Conservation (phyloP, 2,797 vertebrate species). For the Platalea minor region DNA sequence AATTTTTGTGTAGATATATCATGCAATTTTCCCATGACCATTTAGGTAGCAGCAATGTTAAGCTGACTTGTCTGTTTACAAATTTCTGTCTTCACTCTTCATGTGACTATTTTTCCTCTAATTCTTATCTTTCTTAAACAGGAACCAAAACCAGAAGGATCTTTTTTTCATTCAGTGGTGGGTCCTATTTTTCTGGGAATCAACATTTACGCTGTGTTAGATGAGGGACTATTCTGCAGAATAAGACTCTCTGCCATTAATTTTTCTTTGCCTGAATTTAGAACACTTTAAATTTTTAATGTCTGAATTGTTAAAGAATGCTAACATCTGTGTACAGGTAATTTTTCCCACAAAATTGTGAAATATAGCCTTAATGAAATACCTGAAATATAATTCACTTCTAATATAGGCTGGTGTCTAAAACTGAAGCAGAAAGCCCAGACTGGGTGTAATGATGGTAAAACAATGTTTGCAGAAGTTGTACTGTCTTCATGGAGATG, state of each 20-base stretch:
- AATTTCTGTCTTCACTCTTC: background rate
- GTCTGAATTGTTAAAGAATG: background rate
- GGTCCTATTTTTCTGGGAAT: background rate
- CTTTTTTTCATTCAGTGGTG: background rate
- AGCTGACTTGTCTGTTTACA: background rate
- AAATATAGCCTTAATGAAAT: background rate
- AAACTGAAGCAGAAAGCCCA: background rate
- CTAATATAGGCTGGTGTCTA: background rate
- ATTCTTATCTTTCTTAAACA: conserved; percentile 5
- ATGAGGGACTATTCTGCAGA: background rate
- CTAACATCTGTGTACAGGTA: background rate
- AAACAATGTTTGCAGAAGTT: background rate
- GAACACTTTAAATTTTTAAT: background rate
- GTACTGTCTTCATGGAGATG: background rate
- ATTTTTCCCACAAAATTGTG: background rate
- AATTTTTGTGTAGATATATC: background rate
- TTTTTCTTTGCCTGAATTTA: background rate
- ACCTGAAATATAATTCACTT: background rate
- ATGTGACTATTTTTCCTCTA: background rate
- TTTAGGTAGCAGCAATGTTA: background rate
- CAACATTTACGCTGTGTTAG: background rate
- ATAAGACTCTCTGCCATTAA: background rate
- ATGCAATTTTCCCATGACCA: background rate
- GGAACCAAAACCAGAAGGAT: background rate
- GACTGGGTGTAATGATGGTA: background rate